Base-by-base conservation (phyloP, 2,888 invertebrate species). In the Congeria kusceri region DNA sequence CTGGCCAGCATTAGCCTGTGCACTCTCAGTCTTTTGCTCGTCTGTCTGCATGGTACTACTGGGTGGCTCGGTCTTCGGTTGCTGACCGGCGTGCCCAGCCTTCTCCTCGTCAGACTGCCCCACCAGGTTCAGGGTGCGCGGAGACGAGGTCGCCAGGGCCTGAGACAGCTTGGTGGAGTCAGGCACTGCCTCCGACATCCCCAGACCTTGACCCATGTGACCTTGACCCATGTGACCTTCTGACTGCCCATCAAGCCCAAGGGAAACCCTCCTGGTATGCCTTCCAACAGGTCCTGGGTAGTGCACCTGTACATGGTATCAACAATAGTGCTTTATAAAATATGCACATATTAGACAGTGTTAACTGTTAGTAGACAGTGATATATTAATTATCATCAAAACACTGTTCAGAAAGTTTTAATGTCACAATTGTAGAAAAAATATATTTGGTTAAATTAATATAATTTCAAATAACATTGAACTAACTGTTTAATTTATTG, bases 11-110 rank as follows among this genome's bases (percentile, higher is more conserved):
- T 53, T 20, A 53, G 23, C 25, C 23, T 80, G 76, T n/a, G 82
- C 85, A 70, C 83, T 85, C 77, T 86, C 83, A 1, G 87, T 86
- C 74, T 90, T 90, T 74, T 92, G 96, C 93, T 97, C 97, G 92
- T 97, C 97, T 0, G 97, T 97, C 94, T 97, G 97, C 28, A 68
- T 68, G 11, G 53, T 23, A 20, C 25, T 53, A 25, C 25, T 65
- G 28, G 46, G 46, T 25, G 25, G n/a, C 23, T 67, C 77, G 56
- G 81, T 79, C 71, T 82, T 73, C 1, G 85, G 79, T 74, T 87
- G 88, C 65, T 92, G 96, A 93, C 97, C 97, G 0, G 97, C 97
- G 94, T 97, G 97, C 27, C 78, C 73, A 3, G 63, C 83, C 61
- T 88, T 88, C 56, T 89, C 89, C 62, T 91, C 91, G 76, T 91